Percentiles rank a stretch among this genome's conserved stretches.
Evolutionary conservation across 2,888 invertebrate species (phyloP).

Genomic region (Aspidiotus rigidus): DNA sequence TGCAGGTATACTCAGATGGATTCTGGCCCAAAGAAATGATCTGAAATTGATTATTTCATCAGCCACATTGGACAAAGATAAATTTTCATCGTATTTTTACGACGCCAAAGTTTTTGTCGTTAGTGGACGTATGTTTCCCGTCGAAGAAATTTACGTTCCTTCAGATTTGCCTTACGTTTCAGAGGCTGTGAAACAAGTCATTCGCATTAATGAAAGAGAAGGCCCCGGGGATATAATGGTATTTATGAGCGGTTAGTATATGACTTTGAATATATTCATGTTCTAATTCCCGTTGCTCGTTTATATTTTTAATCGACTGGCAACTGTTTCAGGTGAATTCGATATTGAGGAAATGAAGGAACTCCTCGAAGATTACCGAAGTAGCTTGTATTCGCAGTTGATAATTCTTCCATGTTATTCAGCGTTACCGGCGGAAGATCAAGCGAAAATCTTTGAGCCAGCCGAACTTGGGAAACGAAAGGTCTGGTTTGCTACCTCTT

Average conservation of each 20-base stretch:
- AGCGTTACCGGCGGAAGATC: constrained; percentile 16
- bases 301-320: not conserved
- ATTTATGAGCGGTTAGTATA: constrained; percentile 17
- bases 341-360: constrained; percentile 22
- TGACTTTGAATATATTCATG: too few relatives aligned
- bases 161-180: not conserved
- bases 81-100: constrained; percentile 18
- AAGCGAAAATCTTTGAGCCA: constrained; percentile 21
- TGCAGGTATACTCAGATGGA: constrained; percentile 7
- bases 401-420: constrained; percentile 13
- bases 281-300: too few relatives aligned
- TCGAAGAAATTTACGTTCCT: not conserved
- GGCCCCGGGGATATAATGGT: constrained; percentile 17
- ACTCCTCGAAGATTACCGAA: not conserved
- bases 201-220: constrained; percentile 17
- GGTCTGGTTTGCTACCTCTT: not conserved
- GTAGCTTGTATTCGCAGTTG: not conserved
- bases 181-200: not conserved
- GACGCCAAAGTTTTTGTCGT: constrained; percentile 10
- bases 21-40: constrained; percentile 4
- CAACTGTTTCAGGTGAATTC: constrained; percentile 13
- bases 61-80: constrained; percentile 14
- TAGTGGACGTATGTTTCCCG: constrained; percentile 22
- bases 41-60: constrained; percentile 26
- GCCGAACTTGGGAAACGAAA: constrained; percentile 13